Percentiles rank a stretch among this genome's conserved stretches.
phyloP scores from a whole-genome alignment of 1,140 invertebrate genomes.

The Pygmarrhopalites habei region DNA sequence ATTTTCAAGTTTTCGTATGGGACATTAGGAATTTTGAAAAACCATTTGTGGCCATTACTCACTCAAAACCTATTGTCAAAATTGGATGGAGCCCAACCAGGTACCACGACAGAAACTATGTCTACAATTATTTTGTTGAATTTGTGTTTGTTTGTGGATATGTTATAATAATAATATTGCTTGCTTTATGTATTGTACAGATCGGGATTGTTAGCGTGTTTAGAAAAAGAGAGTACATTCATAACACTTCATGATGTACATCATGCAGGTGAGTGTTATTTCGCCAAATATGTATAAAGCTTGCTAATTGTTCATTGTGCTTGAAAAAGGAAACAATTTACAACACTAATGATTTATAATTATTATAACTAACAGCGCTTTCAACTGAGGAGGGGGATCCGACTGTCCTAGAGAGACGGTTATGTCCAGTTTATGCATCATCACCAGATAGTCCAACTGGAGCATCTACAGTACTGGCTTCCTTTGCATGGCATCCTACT shows the following conservation, averaged over 20 bases:
- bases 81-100: constrained; percentile 66
- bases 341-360: too few species aligned
- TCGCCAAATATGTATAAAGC: too few species aligned
- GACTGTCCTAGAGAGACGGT: constrained; percentile 62
- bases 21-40: constrained; percentile 80
- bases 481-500: constrained; percentile 75
- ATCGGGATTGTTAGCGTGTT: constrained; percentile 63
- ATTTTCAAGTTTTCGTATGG: constrained; percentile 76
- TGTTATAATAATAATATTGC: too few species aligned
- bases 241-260: constrained; percentile 75
- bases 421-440: constrained; percentile 42
- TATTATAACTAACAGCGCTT: constrained; percentile 60
- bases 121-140: too few species aligned
- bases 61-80: constrained; percentile 62
- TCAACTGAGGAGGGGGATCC: constrained; percentile 66
- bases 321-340: too few species aligned
- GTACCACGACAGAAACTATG: constrained; percentile 49
- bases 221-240: constrained; percentile 60
- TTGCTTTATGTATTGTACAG: too few species aligned
- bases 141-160: too few species aligned
- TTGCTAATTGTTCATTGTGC: too few species aligned
- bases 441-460: neutral
- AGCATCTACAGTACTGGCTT: constrained; percentile 46
- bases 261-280: too few species aligned
- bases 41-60: constrained; percentile 64